Conservation (phyloP, 2,797 vertebrate genomes). For the Pachyuromys duprasi region DNA sequence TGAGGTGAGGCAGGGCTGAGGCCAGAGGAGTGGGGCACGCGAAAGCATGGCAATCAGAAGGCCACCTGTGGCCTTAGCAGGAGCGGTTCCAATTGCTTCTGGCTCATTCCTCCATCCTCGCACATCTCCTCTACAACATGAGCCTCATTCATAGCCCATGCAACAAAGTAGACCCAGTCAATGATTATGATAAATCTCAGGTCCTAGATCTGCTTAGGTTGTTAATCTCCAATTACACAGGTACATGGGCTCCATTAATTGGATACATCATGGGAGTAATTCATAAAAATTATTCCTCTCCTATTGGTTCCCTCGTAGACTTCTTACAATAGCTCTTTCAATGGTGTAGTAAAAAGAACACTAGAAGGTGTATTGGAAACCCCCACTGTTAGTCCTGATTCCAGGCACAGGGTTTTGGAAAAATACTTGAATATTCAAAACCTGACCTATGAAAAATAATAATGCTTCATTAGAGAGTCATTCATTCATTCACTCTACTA, state of each 20-base stretch:
- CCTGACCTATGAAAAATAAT: slow-evolving; percentile 40
- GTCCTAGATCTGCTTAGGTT: slow-evolving; percentile 49
- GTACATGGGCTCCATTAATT: slow-evolving; percentile 69
- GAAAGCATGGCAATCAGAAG: neutral
- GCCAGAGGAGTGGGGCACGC: neutral
- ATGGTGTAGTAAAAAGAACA: slow-evolving; percentile 56
- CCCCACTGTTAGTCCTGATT: slow-evolving; percentile 56
- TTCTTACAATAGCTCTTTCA: slow-evolving; percentile 73
- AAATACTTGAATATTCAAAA: slow-evolving; percentile 43
- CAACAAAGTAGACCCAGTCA: slow-evolving; percentile 41
- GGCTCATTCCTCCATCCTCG: neutral
- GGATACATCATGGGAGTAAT: slow-evolving; percentile 64
- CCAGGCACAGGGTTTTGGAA: slow-evolving; percentile 60
- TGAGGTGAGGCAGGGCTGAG: neutral
- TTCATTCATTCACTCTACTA: neutral
- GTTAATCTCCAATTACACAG: slow-evolving; percentile 70
- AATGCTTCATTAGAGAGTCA: neutral
- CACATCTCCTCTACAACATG: neutral
- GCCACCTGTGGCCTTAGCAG: neutral
- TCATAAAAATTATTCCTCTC: slow-evolving; percentile 75
- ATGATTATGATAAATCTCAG: slow-evolving; percentile 65
- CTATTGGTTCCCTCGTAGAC: slow-evolving; percentile 58
- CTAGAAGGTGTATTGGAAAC: slow-evolving; percentile 53
- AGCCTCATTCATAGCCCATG: neutral
- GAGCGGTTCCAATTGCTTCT: neutral